Base-by-base conservation (phyloP, 2,113 vertebrate species). In the Rostratula benghalensis region DNA sequence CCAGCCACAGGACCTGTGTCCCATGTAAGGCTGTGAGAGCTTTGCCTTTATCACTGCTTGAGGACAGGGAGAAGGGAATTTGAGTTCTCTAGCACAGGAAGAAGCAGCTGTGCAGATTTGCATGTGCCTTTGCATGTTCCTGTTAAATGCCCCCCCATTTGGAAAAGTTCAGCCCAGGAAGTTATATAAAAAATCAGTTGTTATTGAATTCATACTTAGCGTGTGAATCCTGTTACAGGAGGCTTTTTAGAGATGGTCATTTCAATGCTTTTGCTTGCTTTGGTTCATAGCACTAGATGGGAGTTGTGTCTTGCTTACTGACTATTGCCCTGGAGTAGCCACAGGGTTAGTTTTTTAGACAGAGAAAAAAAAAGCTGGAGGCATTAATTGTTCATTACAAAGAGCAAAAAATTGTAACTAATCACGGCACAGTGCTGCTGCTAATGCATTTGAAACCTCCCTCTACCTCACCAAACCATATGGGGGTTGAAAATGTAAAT, bases 401-500 rank as follows among this genome's bases (percentile, higher is more conserved):
- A 91, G 75, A 82, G 61, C 3, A 20, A 96, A 94, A 87, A 87
- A 85, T 54, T 75, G 80, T 75, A 82, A 87, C 93, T 91, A 76
- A 92, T 94, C 69, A 57, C 0, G 1, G 77, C 77, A 65, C 83
- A 87, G 77, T 2, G 1, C 53, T 83, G 83, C 95, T 94, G 96
- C 77, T 95, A 96, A 94, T 85, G 91, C 91, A 89, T 59, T 71
- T 5, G 33, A 94, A 95, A 79, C 85, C 89, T 94, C 80, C 65
- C n/a, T 75, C 81, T 71, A 53, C 83, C 95, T 77, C 90, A 75
- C 35, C 67, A 57, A 95, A 65, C 89, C 95, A 51, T 93, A 54
- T 85, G 94, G 87, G 95, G 96, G 89, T 94, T 96, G 89, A 82
- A 94, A 94, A 96, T 96, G 96, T 96, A 96, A 97, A 97, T 94